phyloP scores from a whole-genome alignment of 2,888 invertebrate genomes.

The Cheilosia variabilis region DNA sequence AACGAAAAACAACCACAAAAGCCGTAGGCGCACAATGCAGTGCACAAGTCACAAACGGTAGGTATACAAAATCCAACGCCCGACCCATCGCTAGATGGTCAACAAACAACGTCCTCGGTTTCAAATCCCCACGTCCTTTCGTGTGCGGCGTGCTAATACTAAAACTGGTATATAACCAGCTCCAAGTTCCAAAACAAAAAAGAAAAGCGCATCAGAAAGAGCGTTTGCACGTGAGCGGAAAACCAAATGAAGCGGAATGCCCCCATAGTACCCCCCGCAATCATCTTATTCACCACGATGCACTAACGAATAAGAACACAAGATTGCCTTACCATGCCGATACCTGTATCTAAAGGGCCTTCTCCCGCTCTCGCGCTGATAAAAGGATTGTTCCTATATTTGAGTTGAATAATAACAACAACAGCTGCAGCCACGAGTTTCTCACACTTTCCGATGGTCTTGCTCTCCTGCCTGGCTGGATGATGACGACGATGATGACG shows the following conservation, averaged over 20 bases:
- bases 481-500: slow-evolving; percentile 48
- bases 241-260: slow-evolving; percentile 49
- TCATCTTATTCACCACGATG: slow-evolving; percentile 37
- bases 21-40: neutral
- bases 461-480: slow-evolving; percentile 58
- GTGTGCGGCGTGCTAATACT: neutral
- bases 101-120: neutral
- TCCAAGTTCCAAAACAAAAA: neutral
- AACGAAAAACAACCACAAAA: slow-evolving; percentile 9
- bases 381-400: slow-evolving; percentile 73
- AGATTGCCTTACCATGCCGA: neutral
- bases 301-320: slow-evolving; percentile 1
- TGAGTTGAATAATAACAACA: slow-evolving; percentile 79
- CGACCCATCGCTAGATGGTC: neutral
- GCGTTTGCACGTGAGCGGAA: slow-evolving; percentile 49
- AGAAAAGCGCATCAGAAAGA: slow-evolving; percentile 17
- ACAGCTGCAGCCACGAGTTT: slow-evolving; percentile 83
- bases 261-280: slow-evolving; percentile 30
- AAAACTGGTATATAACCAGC: neutral
- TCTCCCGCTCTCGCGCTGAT: slow-evolving; percentile 46
- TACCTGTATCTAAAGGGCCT: slow-evolving; percentile 17
- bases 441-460: slow-evolving; percentile 80
- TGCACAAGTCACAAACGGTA: neutral
- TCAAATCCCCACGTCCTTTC: slow-evolving; percentile 26
- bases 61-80: neutral